A percentile compares a stretch with the other conserved stretches of the same genome.
phyloP scores from a whole-genome alignment of 2,888 invertebrate genomes.

The Heliothis peltigera region DNA sequence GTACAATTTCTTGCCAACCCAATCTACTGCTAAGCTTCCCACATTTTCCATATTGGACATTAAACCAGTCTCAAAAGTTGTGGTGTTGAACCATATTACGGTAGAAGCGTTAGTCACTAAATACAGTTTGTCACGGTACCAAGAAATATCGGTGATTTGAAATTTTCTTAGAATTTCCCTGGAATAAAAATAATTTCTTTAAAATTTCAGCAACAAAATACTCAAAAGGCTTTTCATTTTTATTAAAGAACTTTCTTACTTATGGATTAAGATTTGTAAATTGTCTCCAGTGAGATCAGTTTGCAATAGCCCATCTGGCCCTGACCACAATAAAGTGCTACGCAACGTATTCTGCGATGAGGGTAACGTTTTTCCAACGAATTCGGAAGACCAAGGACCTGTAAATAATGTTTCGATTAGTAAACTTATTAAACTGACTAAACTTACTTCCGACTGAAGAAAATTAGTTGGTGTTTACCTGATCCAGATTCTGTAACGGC shows the following conservation, averaged over 20 bases:
- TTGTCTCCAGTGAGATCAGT: slow-evolving; percentile 95
- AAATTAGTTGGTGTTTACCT: slow-evolving; percentile 67
- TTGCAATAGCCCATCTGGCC: slow-evolving; percentile 93
- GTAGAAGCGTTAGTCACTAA: slow-evolving; percentile 93
- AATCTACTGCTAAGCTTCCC: slow-evolving; percentile 95
- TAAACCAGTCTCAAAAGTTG: slow-evolving; percentile 88
- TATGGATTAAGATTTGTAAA: slow-evolving; percentile 92
- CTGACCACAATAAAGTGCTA: slow-evolving; percentile 93
- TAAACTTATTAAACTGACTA: too few species aligned
- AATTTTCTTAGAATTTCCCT: slow-evolving; percentile 89
- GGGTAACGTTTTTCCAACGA: slow-evolving; percentile 92
- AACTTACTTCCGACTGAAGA: too few species aligned
- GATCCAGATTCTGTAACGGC: slow-evolving; percentile 94
- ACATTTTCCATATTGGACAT: slow-evolving; percentile 92
- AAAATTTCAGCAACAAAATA: too few species aligned
- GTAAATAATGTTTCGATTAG: slow-evolving; percentile 25
- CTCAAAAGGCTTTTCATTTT: neutral
- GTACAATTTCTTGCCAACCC: slow-evolving; percentile 96
- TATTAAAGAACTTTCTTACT: slow-evolving; percentile 59
- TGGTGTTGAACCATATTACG: slow-evolving; percentile 93
- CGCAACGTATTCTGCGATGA: slow-evolving; percentile 88
- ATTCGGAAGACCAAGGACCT: slow-evolving; percentile 95
- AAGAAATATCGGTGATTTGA: slow-evolving; percentile 93
- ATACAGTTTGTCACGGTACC: slow-evolving; percentile 93
- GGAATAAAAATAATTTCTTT: slow-evolving; percentile 29